Evolutionary conservation across 2,888 invertebrate genomes (phyloP), one percentile per base, ranked within the genome.

Genomic region (Campoplex nolae): DNA sequence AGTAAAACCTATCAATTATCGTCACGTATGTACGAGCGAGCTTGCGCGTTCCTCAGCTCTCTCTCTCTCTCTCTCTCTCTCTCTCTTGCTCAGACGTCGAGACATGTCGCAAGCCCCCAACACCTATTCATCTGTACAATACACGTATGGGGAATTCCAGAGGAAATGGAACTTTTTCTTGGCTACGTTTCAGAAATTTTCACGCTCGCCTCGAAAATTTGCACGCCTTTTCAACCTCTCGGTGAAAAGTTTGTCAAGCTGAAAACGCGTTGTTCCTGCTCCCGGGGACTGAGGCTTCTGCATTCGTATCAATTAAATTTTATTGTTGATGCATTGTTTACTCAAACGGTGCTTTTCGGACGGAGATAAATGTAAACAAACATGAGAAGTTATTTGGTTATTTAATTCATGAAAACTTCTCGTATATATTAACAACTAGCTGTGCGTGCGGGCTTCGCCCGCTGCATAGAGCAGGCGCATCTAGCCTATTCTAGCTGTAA

Each of bases 1-100:
- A 65, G 42, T 32, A 73, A 48, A 65, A 62, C 62, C 76, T 77
- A 73, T 73, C 51, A 73, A 73, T 73, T 73, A 73, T 73, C 73
- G 48, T 73, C 48, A 73, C 73, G 73, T 51, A 71, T 62, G 32
- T 28, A 62, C 32, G 32, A 62, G 16, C 62, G 62, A 62, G 62
- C 62, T 62, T 73, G 28, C 28, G 32, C 18, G 51, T 73, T 73
- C 51, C 73, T 71, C 13, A 32, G 28, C 16, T 4, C 32, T 54
- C 54, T 35, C 32, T 73, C 48, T 32, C 32, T 28, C 54, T 35
- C 32, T 73, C 48, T 32, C 32, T 28, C 11, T 48, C 28, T 32
- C 11, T 23, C 68, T 18, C 42, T 42, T 11, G 23, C 71, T 16
- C 32, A 32, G 62, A 1, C 62, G 6, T 62, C 62, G 32, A 6